Percentiles rank a stretch among this genome's conserved stretches.
These are phyloP conservation scores for Oreochromis tanganicae DNA, from an alignment of 2,113 vertebrate genomes.

Conservation along the genomic window DNA sequence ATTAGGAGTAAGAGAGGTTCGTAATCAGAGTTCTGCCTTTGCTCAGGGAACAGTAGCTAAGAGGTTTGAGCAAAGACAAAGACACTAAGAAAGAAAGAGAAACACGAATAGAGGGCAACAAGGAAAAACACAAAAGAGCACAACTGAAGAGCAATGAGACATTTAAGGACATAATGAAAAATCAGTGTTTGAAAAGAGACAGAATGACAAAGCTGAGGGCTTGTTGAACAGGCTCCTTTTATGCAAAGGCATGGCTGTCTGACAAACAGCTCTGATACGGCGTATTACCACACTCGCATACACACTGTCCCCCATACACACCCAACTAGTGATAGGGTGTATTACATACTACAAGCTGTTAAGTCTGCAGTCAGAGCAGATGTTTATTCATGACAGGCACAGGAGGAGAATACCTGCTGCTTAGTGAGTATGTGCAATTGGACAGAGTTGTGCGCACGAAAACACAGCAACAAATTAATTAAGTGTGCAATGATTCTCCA, in stretches of 20 bases:
- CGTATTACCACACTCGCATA: constrained; percentile 17
- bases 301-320: neutral
- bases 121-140: neutral
- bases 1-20: neutral
- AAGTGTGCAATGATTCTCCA: neutral
- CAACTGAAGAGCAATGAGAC: neutral
- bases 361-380: constrained; percentile 36
- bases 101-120: neutral
- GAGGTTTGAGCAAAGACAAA: neutral
- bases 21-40: neutral
- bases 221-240: constrained; percentile 36
- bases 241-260: constrained; percentile 38
- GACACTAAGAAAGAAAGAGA: neutral
- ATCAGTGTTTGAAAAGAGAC: neutral
- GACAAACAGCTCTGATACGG: constrained; percentile 39
- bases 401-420: constrained; percentile 27
- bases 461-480: neutral
- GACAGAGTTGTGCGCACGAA: neutral
- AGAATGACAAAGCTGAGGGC: constrained; percentile 10
- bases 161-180: constrained; percentile 9
- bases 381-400: constrained; percentile 48
- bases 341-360: constrained; percentile 54
- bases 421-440: neutral
- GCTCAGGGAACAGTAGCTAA: neutral
- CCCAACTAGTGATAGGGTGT: constrained; percentile 1